phyloP scores from a whole-genome alignment of 2,113 vertebrate genomes.

The Ophiodon elongatus region DNA sequence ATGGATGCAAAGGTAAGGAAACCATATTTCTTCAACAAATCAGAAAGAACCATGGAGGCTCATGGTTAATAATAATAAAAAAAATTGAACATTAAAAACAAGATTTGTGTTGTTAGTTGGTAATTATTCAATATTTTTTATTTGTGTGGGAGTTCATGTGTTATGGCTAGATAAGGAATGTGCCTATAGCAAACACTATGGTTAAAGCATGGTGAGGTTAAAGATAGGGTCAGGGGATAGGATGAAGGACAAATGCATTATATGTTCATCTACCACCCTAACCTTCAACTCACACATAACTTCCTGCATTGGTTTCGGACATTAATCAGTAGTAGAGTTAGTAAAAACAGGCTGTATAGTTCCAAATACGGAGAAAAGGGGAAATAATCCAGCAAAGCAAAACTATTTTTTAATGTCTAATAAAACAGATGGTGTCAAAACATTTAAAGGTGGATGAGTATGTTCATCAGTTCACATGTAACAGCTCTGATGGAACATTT shows the following conservation, averaged over 20 bases:
- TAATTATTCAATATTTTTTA: no score
- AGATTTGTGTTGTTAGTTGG: no score
- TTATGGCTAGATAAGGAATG: no score
- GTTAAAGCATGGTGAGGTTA: neutral
- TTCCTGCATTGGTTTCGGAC: neutral
- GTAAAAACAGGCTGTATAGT: neutral
- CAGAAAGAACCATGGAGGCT: no score
- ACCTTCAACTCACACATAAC: neutral
- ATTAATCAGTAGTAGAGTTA: neutral
- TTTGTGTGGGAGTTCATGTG: no score
- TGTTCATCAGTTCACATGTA: neutral
- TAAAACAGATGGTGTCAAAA: neutral
- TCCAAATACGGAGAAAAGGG: neutral
- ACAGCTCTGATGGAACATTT: neutral
- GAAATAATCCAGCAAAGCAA: no score
- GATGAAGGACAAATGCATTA: neutral
- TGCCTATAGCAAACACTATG: no score
- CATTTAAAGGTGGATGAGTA: neutral
- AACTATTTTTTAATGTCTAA: neutral
- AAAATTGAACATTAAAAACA: no score
- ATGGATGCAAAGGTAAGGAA: no score
- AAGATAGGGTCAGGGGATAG: no score
- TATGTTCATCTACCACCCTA: neutral
- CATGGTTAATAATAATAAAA: no score
- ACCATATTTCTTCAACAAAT: no score